Evolutionary conservation across 1,140 invertebrate species (phyloP).

Genomic region (Mamestra configurata): DNA sequence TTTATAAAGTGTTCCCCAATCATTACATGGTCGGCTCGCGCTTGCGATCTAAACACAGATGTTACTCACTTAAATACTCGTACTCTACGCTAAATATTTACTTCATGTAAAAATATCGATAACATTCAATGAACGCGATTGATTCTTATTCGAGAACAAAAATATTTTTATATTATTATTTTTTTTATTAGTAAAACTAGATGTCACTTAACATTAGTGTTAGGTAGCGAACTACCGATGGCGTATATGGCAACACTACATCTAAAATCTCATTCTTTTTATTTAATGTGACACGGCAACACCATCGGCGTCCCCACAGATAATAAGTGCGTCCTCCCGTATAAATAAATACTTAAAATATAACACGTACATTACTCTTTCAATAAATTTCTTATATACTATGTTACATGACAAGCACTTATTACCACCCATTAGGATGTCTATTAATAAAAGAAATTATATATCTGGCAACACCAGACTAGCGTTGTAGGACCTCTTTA

Average conservation of each 20-base stretch:
- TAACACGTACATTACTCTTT: slow-evolving; percentile 79
- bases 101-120: slow-evolving; percentile 84
- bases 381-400: slow-evolving; percentile 76
- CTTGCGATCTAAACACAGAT: slow-evolving; percentile 73
- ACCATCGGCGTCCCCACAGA: slow-evolving; percentile 57
- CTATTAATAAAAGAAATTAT: slow-evolving; percentile 60
- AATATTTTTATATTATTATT: slow-evolving; percentile 78
- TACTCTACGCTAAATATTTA: slow-evolving; percentile 75
- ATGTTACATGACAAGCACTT: slow-evolving; percentile 84
- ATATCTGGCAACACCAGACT: slow-evolving; percentile 61
- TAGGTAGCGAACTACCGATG: slow-evolving; percentile 75
- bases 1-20: slow-evolving; percentile 83
- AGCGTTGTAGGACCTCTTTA: slow-evolving; percentile 54
- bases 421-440: slow-evolving; percentile 61
- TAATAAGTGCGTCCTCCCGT: slow-evolving; percentile 71
- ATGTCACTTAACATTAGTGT: slow-evolving; percentile 79
- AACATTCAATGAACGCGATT: slow-evolving; percentile 83
- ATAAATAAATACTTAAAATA: slow-evolving; percentile 85
- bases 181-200: slow-evolving; percentile 85
- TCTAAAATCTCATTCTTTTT: slow-evolving; percentile 60
- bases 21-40: slow-evolving; percentile 69
- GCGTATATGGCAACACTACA: slow-evolving; percentile 73
- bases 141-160: slow-evolving; percentile 81
- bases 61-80: slow-evolving; percentile 73
- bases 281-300: slow-evolving; percentile 61